phyloP scores from a whole-genome alignment of 1,140 invertebrate genomes.

The Littorina saxatilis region DNA sequence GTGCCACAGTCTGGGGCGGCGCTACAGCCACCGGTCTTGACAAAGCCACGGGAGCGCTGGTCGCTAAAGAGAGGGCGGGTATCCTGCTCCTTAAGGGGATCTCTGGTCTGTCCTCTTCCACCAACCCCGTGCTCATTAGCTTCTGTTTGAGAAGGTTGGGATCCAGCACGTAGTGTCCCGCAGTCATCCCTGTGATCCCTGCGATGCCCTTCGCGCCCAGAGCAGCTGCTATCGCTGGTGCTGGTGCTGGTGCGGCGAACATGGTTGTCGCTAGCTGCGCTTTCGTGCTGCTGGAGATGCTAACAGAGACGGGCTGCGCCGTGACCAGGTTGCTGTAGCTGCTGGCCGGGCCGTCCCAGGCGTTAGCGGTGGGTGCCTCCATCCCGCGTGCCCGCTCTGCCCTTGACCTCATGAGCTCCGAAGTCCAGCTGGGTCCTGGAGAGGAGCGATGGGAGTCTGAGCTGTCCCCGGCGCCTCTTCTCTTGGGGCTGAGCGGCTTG shows the following conservation, averaged over 20 bases:
- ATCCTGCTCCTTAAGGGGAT: background rate
- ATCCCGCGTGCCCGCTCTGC: conserved; percentile 16
- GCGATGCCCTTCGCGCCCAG: conserved; percentile 1
- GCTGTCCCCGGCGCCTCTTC: conserved; percentile 45
- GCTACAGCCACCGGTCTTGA: conserved; percentile 13
- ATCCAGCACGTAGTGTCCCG: conserved; percentile 69
- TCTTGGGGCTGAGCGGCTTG: conserved; percentile 63
- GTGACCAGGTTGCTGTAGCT: background rate
- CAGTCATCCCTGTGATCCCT: no score
- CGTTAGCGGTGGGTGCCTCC: background rate
- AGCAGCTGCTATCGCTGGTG: conserved; percentile 40
- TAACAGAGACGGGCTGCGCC: conserved; percentile 17
- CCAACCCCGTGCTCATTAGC: conserved; percentile 66
- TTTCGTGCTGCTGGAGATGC: conserved; percentile 24
- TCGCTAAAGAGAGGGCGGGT: background rate
- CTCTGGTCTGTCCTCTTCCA: conserved; percentile 42
- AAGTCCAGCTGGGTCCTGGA: conserved; percentile 18
- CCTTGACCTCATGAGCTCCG: conserved; percentile 27
- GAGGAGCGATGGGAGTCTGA: conserved; percentile 41
- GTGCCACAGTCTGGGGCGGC: background rate
- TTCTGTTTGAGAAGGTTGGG: conserved; percentile 67
- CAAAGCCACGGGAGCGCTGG: background rate
- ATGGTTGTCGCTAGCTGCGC: no score
- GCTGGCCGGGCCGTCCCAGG: conserved; percentile 3
- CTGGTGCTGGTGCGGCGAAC: background rate